Percentiles rank a stretch among this genome's conserved stretches.
These are phyloP conservation scores for Chromis chromis DNA, from an alignment of 2,797 vertebrate species.

Conservation along the genomic window DNA sequence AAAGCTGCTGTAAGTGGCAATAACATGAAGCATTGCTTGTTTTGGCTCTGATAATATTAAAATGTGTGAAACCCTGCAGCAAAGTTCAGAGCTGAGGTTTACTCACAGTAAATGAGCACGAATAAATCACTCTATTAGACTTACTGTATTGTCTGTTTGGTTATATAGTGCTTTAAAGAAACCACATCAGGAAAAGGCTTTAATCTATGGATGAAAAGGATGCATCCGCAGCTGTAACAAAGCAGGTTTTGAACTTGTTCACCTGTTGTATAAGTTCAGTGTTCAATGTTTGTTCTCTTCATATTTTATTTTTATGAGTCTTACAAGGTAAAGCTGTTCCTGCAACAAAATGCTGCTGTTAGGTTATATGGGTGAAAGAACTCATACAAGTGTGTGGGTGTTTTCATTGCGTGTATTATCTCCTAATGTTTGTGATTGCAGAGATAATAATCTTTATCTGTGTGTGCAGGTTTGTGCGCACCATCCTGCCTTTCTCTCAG, in stretches of 20 bases:
- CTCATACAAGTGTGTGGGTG: neutral
- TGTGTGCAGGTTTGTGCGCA: conserved; percentile 92
- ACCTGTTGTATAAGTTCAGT: too few species aligned
- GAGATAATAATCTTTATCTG: neutral
- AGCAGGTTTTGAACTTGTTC: too few species aligned
- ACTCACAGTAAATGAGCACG: too few species aligned
- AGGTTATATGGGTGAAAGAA: neutral
- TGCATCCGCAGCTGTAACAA: too few species aligned
- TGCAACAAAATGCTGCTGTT: neutral
- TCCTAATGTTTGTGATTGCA: neutral
- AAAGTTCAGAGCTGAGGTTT: neutral
- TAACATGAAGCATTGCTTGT: too few species aligned
- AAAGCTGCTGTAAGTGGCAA: too few species aligned
- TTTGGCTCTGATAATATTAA: neutral
- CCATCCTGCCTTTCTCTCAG: conserved; percentile 95
- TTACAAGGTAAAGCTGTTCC: too few species aligned
- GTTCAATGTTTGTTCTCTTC: neutral
- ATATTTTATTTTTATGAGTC: neutral
- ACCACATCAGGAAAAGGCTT: neutral
- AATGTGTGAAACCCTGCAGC: neutral
- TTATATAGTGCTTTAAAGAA: neutral
- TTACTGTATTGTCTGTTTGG: too few species aligned
- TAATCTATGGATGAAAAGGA: too few species aligned
- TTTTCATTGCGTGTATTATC: neutral
- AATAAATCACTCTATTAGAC: too few species aligned